Conservation (phyloP, 2,797 vertebrate genomes). For the Anolis apletophallus region DNA sequence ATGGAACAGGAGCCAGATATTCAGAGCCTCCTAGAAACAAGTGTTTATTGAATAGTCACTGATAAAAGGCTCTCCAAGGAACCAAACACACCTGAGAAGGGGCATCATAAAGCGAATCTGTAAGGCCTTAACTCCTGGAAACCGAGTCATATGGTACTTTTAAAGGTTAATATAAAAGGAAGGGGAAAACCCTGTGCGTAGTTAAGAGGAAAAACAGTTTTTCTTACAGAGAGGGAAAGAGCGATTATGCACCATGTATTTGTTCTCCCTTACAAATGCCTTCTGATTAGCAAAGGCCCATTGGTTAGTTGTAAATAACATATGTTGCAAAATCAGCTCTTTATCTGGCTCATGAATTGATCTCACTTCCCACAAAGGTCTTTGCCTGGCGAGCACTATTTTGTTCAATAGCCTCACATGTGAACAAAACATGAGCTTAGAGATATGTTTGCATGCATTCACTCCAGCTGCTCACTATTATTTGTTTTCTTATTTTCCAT, state of each 20-base stretch:
- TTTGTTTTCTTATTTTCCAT: not conserved
- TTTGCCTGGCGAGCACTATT: slow-evolving; percentile 39
- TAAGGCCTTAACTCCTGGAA: not conserved
- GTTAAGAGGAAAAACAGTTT: slow-evolving; percentile 31
- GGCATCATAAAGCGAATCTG: not conserved
- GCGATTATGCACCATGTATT: not conserved
- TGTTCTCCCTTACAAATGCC: not conserved
- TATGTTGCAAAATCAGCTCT: not conserved
- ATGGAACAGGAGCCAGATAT: not conserved
- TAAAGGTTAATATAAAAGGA: not conserved
- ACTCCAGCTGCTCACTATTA: slow-evolving; percentile 13
- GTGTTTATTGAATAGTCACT: not conserved
- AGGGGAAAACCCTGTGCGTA: not conserved
- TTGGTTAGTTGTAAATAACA: slow-evolving; percentile 22
- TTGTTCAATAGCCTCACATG: not conserved
- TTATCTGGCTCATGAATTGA: not conserved
- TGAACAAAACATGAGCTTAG: slow-evolving; percentile 30
- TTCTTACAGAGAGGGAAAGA: not conserved
- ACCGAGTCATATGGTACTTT: not conserved
- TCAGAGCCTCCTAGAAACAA: not conserved
- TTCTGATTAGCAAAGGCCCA: not conserved
- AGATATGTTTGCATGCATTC: not conserved
- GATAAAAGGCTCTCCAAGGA: not conserved
- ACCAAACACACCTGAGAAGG: not conserved
- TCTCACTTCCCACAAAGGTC: slow-evolving; percentile 16